Evolutionary conservation across 2,797 vertebrate genomes (phyloP), one percentile per base, ranked within the genome.

Genomic region (Oreortyx pictus): DNA sequence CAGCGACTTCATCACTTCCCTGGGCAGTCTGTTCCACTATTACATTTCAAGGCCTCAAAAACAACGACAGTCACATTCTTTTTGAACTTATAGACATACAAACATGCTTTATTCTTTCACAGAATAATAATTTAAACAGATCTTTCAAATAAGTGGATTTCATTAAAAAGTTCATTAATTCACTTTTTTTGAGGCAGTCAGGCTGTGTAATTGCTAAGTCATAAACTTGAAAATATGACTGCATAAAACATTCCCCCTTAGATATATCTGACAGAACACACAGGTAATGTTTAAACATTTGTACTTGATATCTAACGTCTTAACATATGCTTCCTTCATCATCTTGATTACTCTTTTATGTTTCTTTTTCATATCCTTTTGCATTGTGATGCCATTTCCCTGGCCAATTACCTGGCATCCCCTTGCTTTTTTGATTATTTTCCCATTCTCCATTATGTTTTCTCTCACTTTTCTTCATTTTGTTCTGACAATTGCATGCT

Each of bases 221-320:
- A 92, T 97, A 97, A 97, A 97, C 93, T 46, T 84, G 90, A 96
- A 97, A 96, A 95, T 95, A 92, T 52, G 67, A 76, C 85, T 93
- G 68, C 65, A 75, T 94, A 94, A 94, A 96, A 82, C 84, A 95
- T 95, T 96, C 87, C 76, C 76, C 72, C 67, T 82, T 73, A 91
- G 93, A 96, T 91, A 86, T 67, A 77, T 75, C 95, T 93, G 96
- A 90, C 85, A 94, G 57, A 96, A 90, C 3, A 12, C 82, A 90
- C 76, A 94, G 91, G 91, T 93, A 96, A 90, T 71, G 80, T 72
- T 96, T 91, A 96, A 96, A 94, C 78, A 82, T 81, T 92, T 94
- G 54, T 82, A 56, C 27, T 89, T 54, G 46, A 83, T 77, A 50
- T 62, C 46, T 94, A 88, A 46, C 56, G 25, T 37, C 67, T 75